A percentile compares a stretch with the other conserved stretches of the same genome.
These are phyloP conservation scores for Dryadula phaetusa DNA, from an alignment of 2,888 invertebrate genomes.

Conservation along the genomic window DNA sequence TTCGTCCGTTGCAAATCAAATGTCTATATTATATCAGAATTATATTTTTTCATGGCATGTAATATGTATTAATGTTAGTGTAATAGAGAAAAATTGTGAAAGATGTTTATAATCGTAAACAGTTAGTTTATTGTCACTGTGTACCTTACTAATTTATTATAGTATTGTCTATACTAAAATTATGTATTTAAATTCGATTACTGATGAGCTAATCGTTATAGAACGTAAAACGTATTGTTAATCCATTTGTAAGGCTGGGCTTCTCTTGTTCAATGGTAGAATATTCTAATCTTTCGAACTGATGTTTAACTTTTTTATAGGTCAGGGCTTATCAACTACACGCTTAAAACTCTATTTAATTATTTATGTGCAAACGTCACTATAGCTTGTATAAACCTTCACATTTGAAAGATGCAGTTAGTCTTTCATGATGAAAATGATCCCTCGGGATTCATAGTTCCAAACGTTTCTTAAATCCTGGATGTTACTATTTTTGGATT, in stretches of 20 bases:
- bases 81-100: slow-evolving; percentile 31
- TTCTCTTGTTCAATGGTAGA: slow-evolving; percentile 46
- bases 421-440: not conserved
- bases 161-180: slow-evolving; percentile 46
- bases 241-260: slow-evolving; percentile 48
- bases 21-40: slow-evolving; percentile 37
- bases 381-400: not conserved
- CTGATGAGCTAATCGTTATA: slow-evolving; percentile 47
- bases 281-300: slow-evolving; percentile 42
- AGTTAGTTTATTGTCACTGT: slow-evolving; percentile 58
- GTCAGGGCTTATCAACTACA: slow-evolving; percentile 30
- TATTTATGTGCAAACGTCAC: not conserved
- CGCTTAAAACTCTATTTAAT: slow-evolving; percentile 31
- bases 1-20: slow-evolving; percentile 21
- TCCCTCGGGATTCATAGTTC: slow-evolving; percentile 9
- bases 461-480: slow-evolving; percentile 10
- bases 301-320: slow-evolving; percentile 24
- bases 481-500: slow-evolving; percentile 32
- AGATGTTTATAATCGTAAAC: slow-evolving; percentile 39
- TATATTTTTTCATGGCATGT: slow-evolving; percentile 44
- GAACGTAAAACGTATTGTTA: slow-evolving; percentile 46
- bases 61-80: slow-evolving; percentile 31
- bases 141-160: slow-evolving; percentile 59
- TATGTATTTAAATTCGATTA: slow-evolving; percentile 47
- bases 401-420: slow-evolving; percentile 1